A percentile compares a stretch with the other conserved stretches of the same genome.
These are phyloP conservation scores for Buathra laborator DNA, from an alignment of 2,888 invertebrate species.

Conservation along the genomic window DNA sequence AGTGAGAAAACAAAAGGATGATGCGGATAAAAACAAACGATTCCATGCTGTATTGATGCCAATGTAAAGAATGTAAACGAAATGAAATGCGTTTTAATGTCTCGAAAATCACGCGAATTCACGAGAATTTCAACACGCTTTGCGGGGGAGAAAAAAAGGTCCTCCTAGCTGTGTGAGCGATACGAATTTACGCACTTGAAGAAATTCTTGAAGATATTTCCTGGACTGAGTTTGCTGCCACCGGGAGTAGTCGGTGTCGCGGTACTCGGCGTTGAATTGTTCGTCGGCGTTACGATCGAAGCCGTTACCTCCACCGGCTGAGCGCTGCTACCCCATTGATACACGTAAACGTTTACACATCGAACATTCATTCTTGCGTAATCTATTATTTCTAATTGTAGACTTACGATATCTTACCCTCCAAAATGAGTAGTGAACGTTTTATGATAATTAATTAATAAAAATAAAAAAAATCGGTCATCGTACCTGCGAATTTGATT, in stretches of 20 bases:
- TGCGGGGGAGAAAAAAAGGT: slow-evolving; percentile 52
- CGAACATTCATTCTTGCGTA: slow-evolving; percentile 64
- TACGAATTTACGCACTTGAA: slow-evolving; percentile 92
- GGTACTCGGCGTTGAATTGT: slow-evolving; percentile 85
- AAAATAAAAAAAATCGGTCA: slow-evolving; percentile 12
- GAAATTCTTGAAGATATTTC: slow-evolving; percentile 97
- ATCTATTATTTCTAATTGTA: slow-evolving; percentile 10
- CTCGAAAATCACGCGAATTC: slow-evolving; percentile 73
- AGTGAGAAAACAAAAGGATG: slow-evolving; percentile 7
- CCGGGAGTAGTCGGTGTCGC: slow-evolving; percentile 88
- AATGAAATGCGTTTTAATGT: slow-evolving; percentile 44
- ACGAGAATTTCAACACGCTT: slow-evolving; percentile 39
- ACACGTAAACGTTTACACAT: slow-evolving; percentile 71
- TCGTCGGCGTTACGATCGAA: slow-evolving; percentile 80
- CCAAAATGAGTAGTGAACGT: not conserved
- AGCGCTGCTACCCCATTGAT: slow-evolving; percentile 78
- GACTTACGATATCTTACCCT: not conserved
- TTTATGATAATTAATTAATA: slow-evolving; percentile 1
- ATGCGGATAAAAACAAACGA: slow-evolving; percentile 49
- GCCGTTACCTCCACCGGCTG: slow-evolving; percentile 82
- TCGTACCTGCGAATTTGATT: slow-evolving; percentile 84
- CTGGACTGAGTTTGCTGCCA: slow-evolving; percentile 92
- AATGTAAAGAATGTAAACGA: slow-evolving; percentile 35
- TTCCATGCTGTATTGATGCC: slow-evolving; percentile 56
- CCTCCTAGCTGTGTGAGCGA: slow-evolving; percentile 75